Base-by-base conservation (phyloP, 2,797 vertebrate genomes). In the Myotis pilosus region DNA sequence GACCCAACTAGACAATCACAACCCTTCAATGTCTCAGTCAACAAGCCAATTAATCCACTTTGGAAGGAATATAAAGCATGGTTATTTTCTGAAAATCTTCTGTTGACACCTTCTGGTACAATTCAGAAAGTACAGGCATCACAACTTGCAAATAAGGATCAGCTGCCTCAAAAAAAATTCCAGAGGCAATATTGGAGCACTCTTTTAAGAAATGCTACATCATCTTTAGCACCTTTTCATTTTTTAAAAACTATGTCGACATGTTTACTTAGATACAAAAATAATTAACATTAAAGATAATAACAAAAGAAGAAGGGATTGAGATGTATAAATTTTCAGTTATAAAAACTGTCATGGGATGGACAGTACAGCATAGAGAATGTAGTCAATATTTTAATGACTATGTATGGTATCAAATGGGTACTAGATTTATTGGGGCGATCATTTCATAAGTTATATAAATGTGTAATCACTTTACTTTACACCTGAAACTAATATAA, bases 71-170 rank as follows among this genome's bases (percentile, higher is more conserved):
- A 25, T 23, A n/a, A 92, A 12, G 51, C 28, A 7, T 79, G 13
- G 8, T 64, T 91, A 84, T 74, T 68, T 30, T 68, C 60, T 72
- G 60, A 78, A 95, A 93, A 91, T 79, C 94, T 76, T 91, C 51
- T 76, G 16, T 87, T 69, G 71, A 89, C 33, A 89, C 30, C 20
- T 87, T 95, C 71, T 60, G 33, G 53, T 57, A 68, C 7, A 93
- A 71, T 60, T 79, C 93, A 92, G 78, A 92, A 96, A 64, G 8
- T 72, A 81, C 36, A 87, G 23, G 23, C 47, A 90, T 75, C 28
- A 76, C 64, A 87, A 81, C 44, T 64, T 79, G 19, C 38, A 86
- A 66, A 87, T 53, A 69, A 57, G 20, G 10, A 81, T 41, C 33
- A 44, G 15, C 22, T 80, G 12, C 66, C 76, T 92, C n/a, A 69